Base-by-base conservation (phyloP, 2,113 vertebrate species). In the Proteles cristata region DNA sequence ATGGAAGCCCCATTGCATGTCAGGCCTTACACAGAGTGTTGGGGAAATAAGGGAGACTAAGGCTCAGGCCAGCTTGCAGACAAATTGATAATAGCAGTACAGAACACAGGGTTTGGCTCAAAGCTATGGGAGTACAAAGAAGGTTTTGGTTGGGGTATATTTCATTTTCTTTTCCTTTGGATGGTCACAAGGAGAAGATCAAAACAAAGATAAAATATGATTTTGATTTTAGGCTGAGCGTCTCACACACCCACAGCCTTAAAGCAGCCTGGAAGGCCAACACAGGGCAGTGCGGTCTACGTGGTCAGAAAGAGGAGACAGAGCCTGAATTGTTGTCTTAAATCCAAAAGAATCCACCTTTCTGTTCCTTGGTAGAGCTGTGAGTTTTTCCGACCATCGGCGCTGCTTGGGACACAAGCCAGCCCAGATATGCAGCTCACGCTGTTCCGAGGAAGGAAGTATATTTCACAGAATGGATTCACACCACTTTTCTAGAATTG, bases 171-270 rank as follows among this genome's bases (percentile, higher is more conserved):
- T 58, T 83, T 96, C 82, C 53, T 79, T 26, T 65, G 48, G 84
- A 69, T 68, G 82, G 76, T 77, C 16, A 45, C 11, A 83, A 89
- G 55, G 39, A 93, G 85, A 84, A 25, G 58, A 94, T 71, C 55
- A 82, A 98, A 97, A 93, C 48, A 94, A 65, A 95, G 96, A 96
- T 77, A 31, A 87, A 97, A 94, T 88, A 1, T 2, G 68, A 12
- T 77, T 97, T 97, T 73, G 88, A 77, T 92, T 97, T 96, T 63
- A 82, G 74, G 77, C 16, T 26, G 66, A 93, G 61, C 53, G 28
- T 97, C 80, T 61, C 50, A 50, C 50, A 50, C 50, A 50, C 12
- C 50, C 50, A 50, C 50, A 58, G 48, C 66, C 26, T 9, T 43
- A 88, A 80, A 84, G 73, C 81, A 81, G 66, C 39, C 45, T 65